These are phyloP conservation scores for Propithecus perrieri DNA, from an alignment of 2,797 vertebrate genomes.

Conservation along the genomic window DNA sequence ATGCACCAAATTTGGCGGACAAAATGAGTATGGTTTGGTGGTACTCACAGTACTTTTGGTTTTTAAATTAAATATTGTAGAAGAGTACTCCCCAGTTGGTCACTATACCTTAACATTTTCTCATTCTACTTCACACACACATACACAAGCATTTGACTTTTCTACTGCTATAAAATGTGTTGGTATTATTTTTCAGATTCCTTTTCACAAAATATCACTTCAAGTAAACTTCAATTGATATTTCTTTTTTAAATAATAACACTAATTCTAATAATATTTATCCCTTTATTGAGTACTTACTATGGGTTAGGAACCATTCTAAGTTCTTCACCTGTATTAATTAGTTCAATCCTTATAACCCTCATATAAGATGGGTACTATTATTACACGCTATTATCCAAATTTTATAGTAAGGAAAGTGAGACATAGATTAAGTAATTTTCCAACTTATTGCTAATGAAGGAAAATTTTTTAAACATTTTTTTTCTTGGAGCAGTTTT, in stretches of 20 bases:
- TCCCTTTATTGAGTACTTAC: not conserved
- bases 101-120: not conserved
- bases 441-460: not conserved
- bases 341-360: not conserved
- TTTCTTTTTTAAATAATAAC: not conserved
- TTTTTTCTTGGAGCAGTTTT: no score
- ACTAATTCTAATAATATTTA: not conserved
- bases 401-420: conserved; percentile 31
- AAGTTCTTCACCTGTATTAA: not conserved
- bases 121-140: not conserved
- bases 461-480: not conserved
- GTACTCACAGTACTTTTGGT: not conserved
- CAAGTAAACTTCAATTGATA: not conserved
- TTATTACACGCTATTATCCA: not conserved
- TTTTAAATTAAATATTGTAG: conserved; percentile 3
- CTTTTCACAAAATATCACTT: not conserved
- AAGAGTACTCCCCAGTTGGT: not conserved
- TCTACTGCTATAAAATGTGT: not conserved
- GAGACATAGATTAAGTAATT: not conserved
- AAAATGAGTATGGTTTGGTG: not conserved
- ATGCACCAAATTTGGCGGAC: not conserved
- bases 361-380: not conserved
- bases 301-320: not conserved
- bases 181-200: not conserved
- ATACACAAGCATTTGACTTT: not conserved